Evolutionary conservation across 53 echinoderm and acorn worm genomes (phyloP).

Genomic region (Paracentrotus lividus): DNA sequence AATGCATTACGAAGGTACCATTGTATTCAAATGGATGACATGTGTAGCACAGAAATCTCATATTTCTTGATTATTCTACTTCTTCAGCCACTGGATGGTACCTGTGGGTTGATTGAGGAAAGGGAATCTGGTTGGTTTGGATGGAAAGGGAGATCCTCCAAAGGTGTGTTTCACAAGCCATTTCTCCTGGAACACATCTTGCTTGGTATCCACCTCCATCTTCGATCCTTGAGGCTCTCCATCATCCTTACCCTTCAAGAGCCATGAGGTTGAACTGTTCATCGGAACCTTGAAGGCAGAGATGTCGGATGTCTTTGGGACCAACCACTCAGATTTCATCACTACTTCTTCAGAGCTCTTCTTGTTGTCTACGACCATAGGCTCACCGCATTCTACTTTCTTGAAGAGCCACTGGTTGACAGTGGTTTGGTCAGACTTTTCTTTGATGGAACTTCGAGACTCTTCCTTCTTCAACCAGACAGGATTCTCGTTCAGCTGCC

Average conservation of each 20-base stretch:
- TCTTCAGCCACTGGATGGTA: slow-evolving; percentile 58
- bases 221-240: background rate
- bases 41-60: background rate
- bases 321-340: slow-evolving; percentile 37
- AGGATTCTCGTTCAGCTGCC: slow-evolving; percentile 37
- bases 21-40: background rate
- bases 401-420: slow-evolving; percentile 42
- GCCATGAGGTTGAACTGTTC: background rate
- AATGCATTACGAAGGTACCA: too few relatives aligned
- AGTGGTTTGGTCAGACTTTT: slow-evolving; percentile 22
- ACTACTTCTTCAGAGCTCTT: background rate
- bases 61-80: slow-evolving; percentile 4
- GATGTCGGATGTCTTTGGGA: background rate
- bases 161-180: slow-evolving; percentile 48
- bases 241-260: slow-evolving; percentile 2
- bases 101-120: slow-evolving; percentile 5
- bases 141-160: background rate
- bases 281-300: slow-evolving; percentile 13
- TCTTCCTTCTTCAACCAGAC: slow-evolving; percentile 45
- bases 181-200: slow-evolving; percentile 28
- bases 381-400: background rate
- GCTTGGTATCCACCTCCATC: slow-evolving; percentile 46
- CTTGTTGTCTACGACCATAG: slow-evolving; percentile 38
- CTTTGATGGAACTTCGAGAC: background rate
- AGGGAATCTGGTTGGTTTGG: background rate